Percentiles rank a stretch among this genome's conserved stretches.
Conservation (phyloP, 2,797 vertebrate genomes). For the Pangasius krempfi region DNA sequence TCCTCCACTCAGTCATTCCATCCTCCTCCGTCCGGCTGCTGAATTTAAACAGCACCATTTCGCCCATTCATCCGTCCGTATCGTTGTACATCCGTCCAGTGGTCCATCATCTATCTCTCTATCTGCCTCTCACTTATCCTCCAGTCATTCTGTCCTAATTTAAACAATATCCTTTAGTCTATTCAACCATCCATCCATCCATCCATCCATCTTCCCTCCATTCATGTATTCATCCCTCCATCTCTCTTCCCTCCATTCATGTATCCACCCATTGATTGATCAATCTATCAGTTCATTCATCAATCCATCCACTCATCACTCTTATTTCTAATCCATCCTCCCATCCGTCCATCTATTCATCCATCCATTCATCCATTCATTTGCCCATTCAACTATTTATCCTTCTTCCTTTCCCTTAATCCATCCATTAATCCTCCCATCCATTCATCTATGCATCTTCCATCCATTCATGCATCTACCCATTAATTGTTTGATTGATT, state of each 20-base stretch:
- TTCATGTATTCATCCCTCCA: not conserved
- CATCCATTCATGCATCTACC: not conserved
- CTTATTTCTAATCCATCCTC: not conserved
- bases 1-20: slow-evolving; percentile 26
- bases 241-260: too few relatives aligned
- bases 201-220: not conserved
- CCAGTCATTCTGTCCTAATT: not conserved
- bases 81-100: not conserved
- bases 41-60: slow-evolving; percentile 37
- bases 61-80: slow-evolving; percentile 3
- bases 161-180: not conserved
- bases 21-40: slow-evolving; percentile 34
- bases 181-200: not conserved
- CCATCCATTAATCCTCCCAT: not conserved
- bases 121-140: too few relatives aligned
- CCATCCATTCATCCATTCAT: not conserved
- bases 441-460: not conserved
- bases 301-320: not conserved
- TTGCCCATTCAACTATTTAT: not conserved
- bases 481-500: not conserved
- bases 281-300: not conserved
- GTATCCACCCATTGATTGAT: not conserved
- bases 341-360: not conserved
- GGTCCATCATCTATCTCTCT: not conserved
- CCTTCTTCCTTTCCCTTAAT: too few relatives aligned